Percentiles rank a stretch among this genome's conserved stretches.
Conservation (phyloP, 2,113 vertebrate species). For the Salvator merianae region DNA sequence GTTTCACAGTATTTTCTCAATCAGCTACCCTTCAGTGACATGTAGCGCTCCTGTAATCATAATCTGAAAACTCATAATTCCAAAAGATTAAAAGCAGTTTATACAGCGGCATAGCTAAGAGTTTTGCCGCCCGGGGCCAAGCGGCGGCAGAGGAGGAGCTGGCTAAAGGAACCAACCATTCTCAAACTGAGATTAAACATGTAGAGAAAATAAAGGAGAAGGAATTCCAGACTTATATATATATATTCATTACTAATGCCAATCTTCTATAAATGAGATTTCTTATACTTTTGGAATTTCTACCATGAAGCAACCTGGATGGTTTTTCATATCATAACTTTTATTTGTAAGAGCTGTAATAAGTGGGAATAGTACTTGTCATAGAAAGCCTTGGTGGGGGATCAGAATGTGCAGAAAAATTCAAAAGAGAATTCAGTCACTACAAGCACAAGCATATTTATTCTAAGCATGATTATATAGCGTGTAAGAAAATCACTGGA, state of each 20-base stretch:
- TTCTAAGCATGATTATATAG: slow-evolving; percentile 8
- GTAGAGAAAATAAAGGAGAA: too few relatives aligned
- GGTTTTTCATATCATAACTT: slow-evolving; percentile 47
- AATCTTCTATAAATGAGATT: slow-evolving; percentile 59
- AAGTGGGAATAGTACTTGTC: slow-evolving; percentile 57
- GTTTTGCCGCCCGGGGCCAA: too few relatives aligned
- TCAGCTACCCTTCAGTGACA: too few relatives aligned
- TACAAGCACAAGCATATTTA: neutral
- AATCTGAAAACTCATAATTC: too few relatives aligned
- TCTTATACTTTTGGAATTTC: slow-evolving; percentile 33
- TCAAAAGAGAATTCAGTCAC: slow-evolving; percentile 56
- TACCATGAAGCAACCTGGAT: slow-evolving; percentile 58
- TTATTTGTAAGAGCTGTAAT: slow-evolving; percentile 58
- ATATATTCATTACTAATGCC: slow-evolving; percentile 62
- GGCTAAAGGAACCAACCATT: too few relatives aligned
- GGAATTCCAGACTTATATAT: too few relatives aligned
- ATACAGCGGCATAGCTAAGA: too few relatives aligned
- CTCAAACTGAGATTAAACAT: too few relatives aligned
- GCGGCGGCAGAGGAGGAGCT: too few relatives aligned
- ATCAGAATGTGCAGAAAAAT: slow-evolving; percentile 54
- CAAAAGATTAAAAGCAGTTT: too few relatives aligned
- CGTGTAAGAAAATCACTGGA: slow-evolving; percentile 24
- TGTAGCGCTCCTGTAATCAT: too few relatives aligned
- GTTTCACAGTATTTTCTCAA: too few relatives aligned
- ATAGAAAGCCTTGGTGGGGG: slow-evolving; percentile 57